Conservation (phyloP, 2,888 invertebrate genomes). For the Lysandra coridon region DNA sequence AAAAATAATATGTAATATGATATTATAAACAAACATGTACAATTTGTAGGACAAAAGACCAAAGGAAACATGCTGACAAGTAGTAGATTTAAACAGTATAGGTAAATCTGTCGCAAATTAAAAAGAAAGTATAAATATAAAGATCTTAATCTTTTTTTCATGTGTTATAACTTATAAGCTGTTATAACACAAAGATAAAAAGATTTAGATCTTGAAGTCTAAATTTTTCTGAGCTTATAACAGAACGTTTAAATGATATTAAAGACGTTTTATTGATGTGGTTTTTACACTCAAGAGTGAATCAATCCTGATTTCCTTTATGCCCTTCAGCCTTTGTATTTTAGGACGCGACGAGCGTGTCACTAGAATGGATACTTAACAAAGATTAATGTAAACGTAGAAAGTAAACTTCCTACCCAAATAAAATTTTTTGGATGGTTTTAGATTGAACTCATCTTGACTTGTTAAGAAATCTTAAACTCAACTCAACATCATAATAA, state of each 20-base stretch:
- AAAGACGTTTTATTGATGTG: not conserved
- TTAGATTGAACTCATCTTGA: not conserved
- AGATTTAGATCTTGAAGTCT: too few species aligned
- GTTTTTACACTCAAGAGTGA: not conserved
- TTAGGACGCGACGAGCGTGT: not conserved
- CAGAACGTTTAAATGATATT: too few species aligned
- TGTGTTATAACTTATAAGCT: too few species aligned
- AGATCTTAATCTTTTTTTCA: too few species aligned
- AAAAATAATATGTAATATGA: not conserved
- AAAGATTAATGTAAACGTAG: constrained; percentile 19
- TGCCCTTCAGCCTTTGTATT: constrained; percentile 6
- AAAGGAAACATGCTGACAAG: not conserved
- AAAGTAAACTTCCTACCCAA: not conserved
- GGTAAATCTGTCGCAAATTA: too few species aligned
- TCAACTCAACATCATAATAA: too few species aligned
- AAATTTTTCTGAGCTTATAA: too few species aligned
- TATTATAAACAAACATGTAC: not conserved
- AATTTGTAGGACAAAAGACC: not conserved
- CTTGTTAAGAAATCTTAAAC: not conserved
- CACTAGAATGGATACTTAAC: constrained; percentile 8
- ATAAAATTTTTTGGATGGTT: not conserved
- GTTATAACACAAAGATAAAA: too few species aligned
- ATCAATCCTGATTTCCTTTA: constrained; percentile 21
- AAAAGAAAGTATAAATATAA: too few species aligned
- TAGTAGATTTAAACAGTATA: not conserved